Evolutionary conservation across 2,113 vertebrate species (phyloP).

Genomic region (Plecotus auritus): DNA sequence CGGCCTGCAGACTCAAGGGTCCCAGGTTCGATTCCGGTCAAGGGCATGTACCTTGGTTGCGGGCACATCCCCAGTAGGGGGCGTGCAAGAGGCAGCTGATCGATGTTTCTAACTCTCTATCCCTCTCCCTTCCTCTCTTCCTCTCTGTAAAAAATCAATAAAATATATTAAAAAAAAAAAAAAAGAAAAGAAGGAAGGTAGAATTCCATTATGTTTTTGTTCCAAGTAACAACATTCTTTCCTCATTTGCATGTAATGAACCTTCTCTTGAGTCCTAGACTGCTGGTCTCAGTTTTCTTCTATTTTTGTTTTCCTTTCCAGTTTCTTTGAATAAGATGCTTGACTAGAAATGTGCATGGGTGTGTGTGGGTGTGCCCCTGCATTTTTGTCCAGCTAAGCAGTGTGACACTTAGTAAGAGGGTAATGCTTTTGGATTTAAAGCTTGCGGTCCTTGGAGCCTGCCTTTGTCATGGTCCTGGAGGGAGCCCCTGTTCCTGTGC

Average conservation of each 20-base stretch:
- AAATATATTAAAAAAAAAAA: no score
- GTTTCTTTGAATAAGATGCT: background rate
- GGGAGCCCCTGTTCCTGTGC: slow-evolving; percentile 87
- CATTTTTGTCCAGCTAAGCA: background rate
- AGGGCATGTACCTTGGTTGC: no score
- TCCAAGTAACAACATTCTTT: background rate
- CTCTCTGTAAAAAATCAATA: no score
- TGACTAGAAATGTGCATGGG: background rate
- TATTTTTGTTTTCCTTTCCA: background rate
- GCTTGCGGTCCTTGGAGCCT: slow-evolving; percentile 90
- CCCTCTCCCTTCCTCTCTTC: no score
- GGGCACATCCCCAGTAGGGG: no score
- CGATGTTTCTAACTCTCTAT: no score
- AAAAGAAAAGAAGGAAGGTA: background rate
- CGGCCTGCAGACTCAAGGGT: no score
- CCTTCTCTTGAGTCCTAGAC: background rate
- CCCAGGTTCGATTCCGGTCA: no score
- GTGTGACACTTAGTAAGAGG: background rate
- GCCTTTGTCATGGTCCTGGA: slow-evolving; percentile 78
- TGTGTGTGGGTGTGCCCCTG: background rate
- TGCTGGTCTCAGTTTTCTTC: background rate
- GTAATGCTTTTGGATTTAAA: slow-evolving; percentile 71
- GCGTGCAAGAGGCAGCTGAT: no score
- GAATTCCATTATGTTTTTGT: background rate
- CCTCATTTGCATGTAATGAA: background rate